Evolutionary conservation across 1,140 invertebrate species (phyloP).

Genomic region (Oryzaephilus surinamensis): DNA sequence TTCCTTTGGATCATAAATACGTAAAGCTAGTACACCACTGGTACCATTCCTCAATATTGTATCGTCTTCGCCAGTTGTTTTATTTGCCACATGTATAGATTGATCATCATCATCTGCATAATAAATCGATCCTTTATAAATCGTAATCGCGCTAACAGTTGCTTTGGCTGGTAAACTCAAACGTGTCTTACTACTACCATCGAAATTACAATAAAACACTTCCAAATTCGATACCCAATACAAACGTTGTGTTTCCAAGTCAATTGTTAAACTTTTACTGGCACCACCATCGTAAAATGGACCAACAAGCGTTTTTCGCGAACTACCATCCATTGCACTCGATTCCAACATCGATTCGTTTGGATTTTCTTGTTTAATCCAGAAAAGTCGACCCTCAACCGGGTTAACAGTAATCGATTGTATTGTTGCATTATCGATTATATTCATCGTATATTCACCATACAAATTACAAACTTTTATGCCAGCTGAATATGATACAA

Average conservation of each 20-base stretch:
- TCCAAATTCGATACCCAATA: conserved; percentile 59
- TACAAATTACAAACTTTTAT: conserved; percentile 60
- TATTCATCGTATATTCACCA: conserved; percentile 55
- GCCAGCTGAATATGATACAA: conserved; percentile 47
- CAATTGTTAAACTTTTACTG: conserved; percentile 42
- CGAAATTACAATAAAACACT: conserved; percentile 56
- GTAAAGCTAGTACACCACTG: conserved; percentile 48
- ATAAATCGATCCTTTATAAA: conserved; percentile 46
- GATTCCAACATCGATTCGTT: conserved; percentile 40
- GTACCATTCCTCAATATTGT: conserved; percentile 38
- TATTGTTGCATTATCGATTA: conserved; percentile 32
- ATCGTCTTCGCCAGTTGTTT: conserved; percentile 36
- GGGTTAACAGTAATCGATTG: conserved; percentile 56
- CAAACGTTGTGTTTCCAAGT: conserved; percentile 47
- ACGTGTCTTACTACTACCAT: conserved; percentile 36
- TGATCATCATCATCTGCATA: conserved; percentile 48
- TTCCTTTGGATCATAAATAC: conserved; percentile 56
- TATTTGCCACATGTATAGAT: conserved; percentile 47
- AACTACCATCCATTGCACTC: conserved; percentile 55
- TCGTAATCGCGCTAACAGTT: conserved; percentile 44
- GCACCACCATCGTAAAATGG: too few relatives aligned
- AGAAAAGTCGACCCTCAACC: conserved; percentile 38
- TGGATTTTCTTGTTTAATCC: conserved; percentile 26
- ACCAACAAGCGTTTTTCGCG: conserved; percentile 40
- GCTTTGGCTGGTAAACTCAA: conserved; percentile 28